Evolutionary conservation across 2,113 vertebrate species (phyloP).

Genomic region (Phasianus colchicus): DNA sequence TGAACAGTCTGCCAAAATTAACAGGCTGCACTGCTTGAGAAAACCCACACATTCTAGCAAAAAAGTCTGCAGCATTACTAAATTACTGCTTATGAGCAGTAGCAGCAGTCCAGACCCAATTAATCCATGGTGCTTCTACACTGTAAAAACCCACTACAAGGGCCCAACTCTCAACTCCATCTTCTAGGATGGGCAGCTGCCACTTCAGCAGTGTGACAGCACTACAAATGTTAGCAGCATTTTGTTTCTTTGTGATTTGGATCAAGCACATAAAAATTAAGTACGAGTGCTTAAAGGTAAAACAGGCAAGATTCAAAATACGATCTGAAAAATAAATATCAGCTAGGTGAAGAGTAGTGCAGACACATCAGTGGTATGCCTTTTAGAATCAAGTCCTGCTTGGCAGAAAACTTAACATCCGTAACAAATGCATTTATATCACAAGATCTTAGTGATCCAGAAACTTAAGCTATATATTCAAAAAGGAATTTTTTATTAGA

Average conservation of each 20-base stretch:
- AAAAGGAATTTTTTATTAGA: not conserved
- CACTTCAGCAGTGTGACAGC: not conserved
- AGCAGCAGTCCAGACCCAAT: not conserved
- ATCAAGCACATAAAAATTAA: constrained; percentile 1
- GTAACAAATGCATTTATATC: constrained; percentile 16
- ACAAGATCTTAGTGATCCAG: not conserved
- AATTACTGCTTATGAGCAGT: not conserved
- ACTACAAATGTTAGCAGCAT: not conserved
- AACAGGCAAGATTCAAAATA: constrained; percentile 11
- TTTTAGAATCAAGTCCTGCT: constrained; percentile 21
- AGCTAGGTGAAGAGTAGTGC: not conserved
- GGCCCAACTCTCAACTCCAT: not conserved
- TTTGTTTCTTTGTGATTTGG: not conserved
- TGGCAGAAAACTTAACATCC: constrained; percentile 13
- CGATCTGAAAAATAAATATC: not conserved
- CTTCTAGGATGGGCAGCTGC: not conserved
- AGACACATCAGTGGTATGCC: not conserved
- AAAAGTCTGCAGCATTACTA: not conserved
- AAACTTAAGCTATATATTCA: not conserved
- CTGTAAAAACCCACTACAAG: not conserved
- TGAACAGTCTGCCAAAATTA: constrained; percentile 11
- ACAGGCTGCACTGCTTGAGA: not conserved
- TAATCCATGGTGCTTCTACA: not conserved
- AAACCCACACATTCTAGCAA: not conserved
- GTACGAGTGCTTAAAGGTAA: not conserved